Conservation (phyloP, 2,888 invertebrate genomes). For the Drosophila pseudotakahashii region DNA sequence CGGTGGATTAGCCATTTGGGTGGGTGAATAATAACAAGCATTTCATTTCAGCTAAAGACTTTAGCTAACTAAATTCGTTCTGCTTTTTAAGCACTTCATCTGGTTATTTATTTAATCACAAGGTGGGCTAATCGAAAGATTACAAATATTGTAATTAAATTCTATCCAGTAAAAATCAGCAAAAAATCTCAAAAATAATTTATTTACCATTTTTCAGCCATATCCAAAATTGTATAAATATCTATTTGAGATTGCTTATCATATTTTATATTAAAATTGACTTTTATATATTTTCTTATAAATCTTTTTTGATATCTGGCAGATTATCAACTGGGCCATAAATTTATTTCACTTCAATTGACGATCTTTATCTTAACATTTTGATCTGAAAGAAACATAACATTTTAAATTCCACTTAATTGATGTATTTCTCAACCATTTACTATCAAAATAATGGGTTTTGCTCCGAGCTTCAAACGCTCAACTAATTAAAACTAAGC, state of each 20-base stretch:
- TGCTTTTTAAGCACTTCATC: slow-evolving; percentile 20
- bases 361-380: slow-evolving; percentile 3
- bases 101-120: slow-evolving; percentile 24
- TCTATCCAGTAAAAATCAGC: neutral
- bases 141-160: neutral
- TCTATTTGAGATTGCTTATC: too few species aligned
- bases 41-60: slow-evolving; percentile 26
- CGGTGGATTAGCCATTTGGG: slow-evolving; percentile 32
- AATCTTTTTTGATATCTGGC: neutral
- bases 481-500: slow-evolving; percentile 37
- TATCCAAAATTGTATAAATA: too few species aligned
- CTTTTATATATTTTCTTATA: neutral
- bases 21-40: slow-evolving; percentile 27
- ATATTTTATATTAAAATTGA: too few species aligned
- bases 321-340: slow-evolving; percentile 15
- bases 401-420: slow-evolving; percentile 26
- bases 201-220: too few species aligned
- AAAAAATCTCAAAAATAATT: neutral
- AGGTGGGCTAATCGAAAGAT: neutral
- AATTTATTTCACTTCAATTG: neutral
- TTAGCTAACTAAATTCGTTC: slow-evolving; percentile 7
- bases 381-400: slow-evolving; percentile 12
- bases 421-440: neutral
- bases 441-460: slow-evolving; percentile 18
- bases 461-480: neutral